Base-by-base conservation (phyloP, 2,113 vertebrate genomes). In the Ivindomyrus marchei region DNA sequence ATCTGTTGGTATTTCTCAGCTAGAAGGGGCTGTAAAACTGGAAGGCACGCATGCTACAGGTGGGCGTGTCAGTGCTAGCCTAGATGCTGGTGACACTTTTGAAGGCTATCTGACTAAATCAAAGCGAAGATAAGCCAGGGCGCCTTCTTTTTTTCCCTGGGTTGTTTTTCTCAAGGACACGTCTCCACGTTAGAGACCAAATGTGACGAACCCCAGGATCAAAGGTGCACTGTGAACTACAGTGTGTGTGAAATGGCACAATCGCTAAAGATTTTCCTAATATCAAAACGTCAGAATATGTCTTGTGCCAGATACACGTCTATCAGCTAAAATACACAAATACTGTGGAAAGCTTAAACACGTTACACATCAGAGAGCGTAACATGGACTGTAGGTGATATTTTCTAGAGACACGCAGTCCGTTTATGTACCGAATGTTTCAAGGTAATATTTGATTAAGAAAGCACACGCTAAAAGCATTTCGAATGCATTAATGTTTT, bases 11-110 rank as follows among this genome's bases (percentile, higher is more conserved):
- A 39, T 85, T 49, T 87, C n/a, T 45, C n/a, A 36, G 21, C 80
- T 85, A 90, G 87, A 90, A 17, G 74, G 45, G 36, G 27, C 46
- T 70, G 83, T 86, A 87, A 90, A 90, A 90, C 56, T 62, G 53
- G 50, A 85, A 39, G 15, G 17, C 36, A 87, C 66, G 39, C 17
- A 85, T 31, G 19, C 52, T 39, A 58, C 19, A 62, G 84, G 80
- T 39, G 53, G 83, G 86, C 27, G 85, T 47, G 52, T 24, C 42
- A 42, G 56, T 11, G 83, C 24, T 56, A 49, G 56, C 53, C n/a
- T 46, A 49, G 42, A 45, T 90, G 52, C 77, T 84, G 45, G 88
- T 17, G 42, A 66, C 7, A 84, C 36, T 85, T 85, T 86, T 53
- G 27, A 52, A 39, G 74, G 52, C 13, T 15, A 53, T 56, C 47